Conservation (phyloP, 2,797 vertebrate species). For the Enteromius paludinosus region DNA sequence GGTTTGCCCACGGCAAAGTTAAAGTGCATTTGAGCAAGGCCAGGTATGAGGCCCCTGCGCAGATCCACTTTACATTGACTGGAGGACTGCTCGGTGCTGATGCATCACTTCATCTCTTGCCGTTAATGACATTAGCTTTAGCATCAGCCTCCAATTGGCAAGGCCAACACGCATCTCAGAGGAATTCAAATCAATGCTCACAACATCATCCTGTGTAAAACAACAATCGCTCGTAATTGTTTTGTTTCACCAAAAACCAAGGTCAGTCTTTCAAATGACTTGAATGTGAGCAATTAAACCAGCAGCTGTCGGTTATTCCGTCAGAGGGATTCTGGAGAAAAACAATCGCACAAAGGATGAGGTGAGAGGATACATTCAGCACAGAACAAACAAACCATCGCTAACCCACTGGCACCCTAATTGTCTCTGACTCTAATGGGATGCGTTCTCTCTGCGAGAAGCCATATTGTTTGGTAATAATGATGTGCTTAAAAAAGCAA, state of each 20-base stretch:
- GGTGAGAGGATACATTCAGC: conserved; percentile 77
- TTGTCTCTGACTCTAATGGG: conserved; percentile 81
- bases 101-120: conserved; percentile 40
- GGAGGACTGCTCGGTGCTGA: conserved; percentile 77
- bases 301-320: conserved; percentile 31
- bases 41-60: conserved; percentile 63
- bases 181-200: conserved; percentile 35
- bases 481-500: conserved; percentile 74
- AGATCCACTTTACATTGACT: conserved; percentile 77
- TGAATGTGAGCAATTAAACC: conserved; percentile 25
- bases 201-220: conserved; percentile 13
- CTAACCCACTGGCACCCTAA: conserved; percentile 80
- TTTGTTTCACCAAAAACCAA: conserved; percentile 23
- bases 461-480: conserved; percentile 78
- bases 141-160: background rate
- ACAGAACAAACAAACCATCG: conserved; percentile 85
- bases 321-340: conserved; percentile 49
- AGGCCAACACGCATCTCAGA: background rate
- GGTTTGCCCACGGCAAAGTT: conserved; percentile 70
- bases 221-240: conserved; percentile 23
- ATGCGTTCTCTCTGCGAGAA: conserved; percentile 74
- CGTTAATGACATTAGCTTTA: conserved; percentile 12
- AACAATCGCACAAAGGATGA: conserved; percentile 49
- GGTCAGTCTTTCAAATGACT: conserved; percentile 31
- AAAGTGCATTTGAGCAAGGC: conserved; percentile 70